A percentile compares a stretch with the other conserved stretches of the same genome.
Evolutionary conservation across 2,797 vertebrate species (phyloP).

Genomic region (Tapera naevia): DNA sequence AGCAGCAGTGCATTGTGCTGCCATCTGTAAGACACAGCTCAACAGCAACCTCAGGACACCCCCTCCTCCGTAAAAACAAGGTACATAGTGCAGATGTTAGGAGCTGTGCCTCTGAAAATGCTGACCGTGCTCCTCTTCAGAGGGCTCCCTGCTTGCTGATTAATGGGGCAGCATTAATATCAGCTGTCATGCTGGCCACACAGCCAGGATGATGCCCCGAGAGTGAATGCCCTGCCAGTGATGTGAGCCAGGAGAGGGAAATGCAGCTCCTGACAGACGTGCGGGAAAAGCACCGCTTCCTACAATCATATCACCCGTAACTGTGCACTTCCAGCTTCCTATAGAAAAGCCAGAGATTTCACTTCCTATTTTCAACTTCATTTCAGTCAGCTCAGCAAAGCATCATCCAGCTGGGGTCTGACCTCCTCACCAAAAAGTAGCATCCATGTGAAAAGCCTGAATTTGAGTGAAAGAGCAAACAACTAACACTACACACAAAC

Average conservation of each 20-base stretch:
- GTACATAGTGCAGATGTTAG: not conserved
- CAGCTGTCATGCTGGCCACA: not conserved
- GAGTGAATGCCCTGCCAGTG: not conserved
- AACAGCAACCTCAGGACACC: not conserved
- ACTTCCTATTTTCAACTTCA: not conserved
- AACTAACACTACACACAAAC: not conserved
- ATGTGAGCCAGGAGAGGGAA: not conserved
- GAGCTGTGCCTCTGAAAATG: not conserved
- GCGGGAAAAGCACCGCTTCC: not conserved
- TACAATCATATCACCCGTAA: not conserved
- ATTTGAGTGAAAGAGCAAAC: not conserved
- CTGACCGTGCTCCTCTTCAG: not conserved
- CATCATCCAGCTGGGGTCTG: not conserved
- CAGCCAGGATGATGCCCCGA: not conserved
- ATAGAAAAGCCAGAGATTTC: not conserved
- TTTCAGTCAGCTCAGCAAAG: not conserved
- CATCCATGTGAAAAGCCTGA: not conserved
- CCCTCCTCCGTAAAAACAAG: not conserved
- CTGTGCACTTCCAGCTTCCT: not conserved
- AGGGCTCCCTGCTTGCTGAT: constrained; percentile 1
- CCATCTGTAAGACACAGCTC: constrained; percentile 27
- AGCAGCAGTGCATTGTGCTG: not conserved
- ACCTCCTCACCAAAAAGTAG: not conserved
- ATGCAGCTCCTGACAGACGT: not conserved
- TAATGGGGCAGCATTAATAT: not conserved